Base-by-base conservation (phyloP, 1,140 invertebrate genomes). In the Drosophila paulistorum region DNA sequence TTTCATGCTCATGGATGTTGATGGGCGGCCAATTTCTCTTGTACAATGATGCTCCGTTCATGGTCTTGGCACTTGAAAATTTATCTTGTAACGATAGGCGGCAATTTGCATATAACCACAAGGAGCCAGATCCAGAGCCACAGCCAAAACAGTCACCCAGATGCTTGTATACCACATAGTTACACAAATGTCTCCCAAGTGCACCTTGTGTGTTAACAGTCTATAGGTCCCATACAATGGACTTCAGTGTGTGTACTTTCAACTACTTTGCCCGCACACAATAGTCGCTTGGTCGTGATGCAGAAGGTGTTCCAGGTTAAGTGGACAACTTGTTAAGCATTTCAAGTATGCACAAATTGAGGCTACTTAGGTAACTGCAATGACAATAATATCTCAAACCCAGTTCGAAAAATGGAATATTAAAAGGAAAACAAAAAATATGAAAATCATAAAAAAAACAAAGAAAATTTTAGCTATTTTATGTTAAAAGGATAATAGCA, bases 41-140 rank as follows among this genome's bases (percentile, higher is more conserved):
- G 20, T 37, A 37, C 65, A 54, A 76, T 37, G 35, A 59, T 59
- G 57, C 20, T 37, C 14, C n/a, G 30, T 37, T 59, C 74, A 79
- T 73, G 74, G 62, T 51, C 61, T 57, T 61, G 72, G 64, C 69
- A 65, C 57, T 79, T 65, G 59, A 67, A 71, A 76, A 71, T 20
- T 64, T 51, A 13, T 17, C 54, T 55, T 10, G 41, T 61, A 30
- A 54, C 17, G 33, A 14, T n/a, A 42, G 48, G 45, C 41, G 26
- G 55, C 11, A 60, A 58, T 77, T 77, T 77, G 42, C 68, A 72
- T 68, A 41, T 33, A 23, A 65, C 55, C 45, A 13, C 10, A 59
- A 33, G 41, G 14, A 63, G 11, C 61, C 10, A 17, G 26, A 20
- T 11, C n/a, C 9, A 14, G 37, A 23, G 23, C 5, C 26, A 23